Base-by-base conservation (phyloP, 2,888 invertebrate genomes). In the Cosmia trapezina region DNA sequence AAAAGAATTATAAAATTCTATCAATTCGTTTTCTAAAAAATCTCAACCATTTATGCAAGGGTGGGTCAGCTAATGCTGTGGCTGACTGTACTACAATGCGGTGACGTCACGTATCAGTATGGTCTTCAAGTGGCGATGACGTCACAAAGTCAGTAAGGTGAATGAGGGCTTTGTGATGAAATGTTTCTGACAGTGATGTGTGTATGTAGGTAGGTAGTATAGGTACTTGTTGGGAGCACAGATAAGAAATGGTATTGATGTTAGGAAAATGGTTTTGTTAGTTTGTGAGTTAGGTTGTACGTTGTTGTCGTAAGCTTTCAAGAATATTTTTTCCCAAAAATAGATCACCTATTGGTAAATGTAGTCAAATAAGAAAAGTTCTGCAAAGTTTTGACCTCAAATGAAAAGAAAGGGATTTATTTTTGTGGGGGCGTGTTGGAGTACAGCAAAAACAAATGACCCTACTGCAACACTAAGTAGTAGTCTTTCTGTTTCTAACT, bases 221-320 rank as follows among this genome's bases (percentile, higher is more conserved):
- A n/a, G n/a, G n/a, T n/a, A n/a, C n/a, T n/a, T 4, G 28, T 56
- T 45, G 11, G 37, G 19, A 7, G 12, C 2, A 33, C 22, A 53
- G 54, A 66, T 77, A 80, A 57, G 41, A 2, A 14, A 49, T 45
- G 22, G 33, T 37, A 65, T 37, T 76, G 56, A 73, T 76, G 43
- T 49, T n/a, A 41, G 12, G 43, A 37, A 33, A 12, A 60, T 12
- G 28, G 37, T 53, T 37, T 68, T 59, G 45, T 59, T 59, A 59
- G 17, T 28, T 70, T 1, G 0, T 77, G 68, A 77, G 43, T 60
- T 12, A 19, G 57, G 45, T 68, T 0, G 0, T 19, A 41, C 4
- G 8, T 11, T 43, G n/a, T 14, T 65, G 41, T 65, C 5, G n/a
- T 7, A 57, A 17, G 4, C 28, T 28, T 51, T 11, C 3, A 28